Evolutionary conservation across 1,140 invertebrate genomes (phyloP), one percentile per base, ranked within the genome.

Genomic region (Rhagoletis zephyria): DNA sequence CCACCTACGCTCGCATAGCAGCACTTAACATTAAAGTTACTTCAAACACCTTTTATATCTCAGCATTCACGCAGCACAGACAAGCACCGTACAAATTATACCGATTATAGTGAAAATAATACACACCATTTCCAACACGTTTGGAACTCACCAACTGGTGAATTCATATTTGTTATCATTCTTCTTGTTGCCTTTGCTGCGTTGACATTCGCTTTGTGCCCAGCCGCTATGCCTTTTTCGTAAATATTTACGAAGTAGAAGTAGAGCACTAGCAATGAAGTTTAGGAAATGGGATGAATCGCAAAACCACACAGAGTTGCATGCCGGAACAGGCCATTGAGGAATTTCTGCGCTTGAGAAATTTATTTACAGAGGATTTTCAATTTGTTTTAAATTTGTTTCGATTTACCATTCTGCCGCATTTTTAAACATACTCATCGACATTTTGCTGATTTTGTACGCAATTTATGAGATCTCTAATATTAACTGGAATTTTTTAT

Each of bases 241-340:
- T 81, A 81, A 81, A 81, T 81, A 81, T 81, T 81, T 81, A 81
- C 74, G 74, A 81, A 81, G 1, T 5, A 59, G 48, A 30, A 30
- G 0, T 2, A 30, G 48, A 19, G 1, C 0, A 81, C n/a, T 81
- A 3, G 6, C 19, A 3, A 56, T 10, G n/a, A 81, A 81, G 4
- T n/a, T 7, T 81, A 3, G 5, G n/a, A 56, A 3, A 56, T 7
- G 30, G 61, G 30, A n/a, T 30, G 7, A 81, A 81, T 14, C 56
- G 16, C 10, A n/a, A n/a, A 0, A 45, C 10, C 6, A 9, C 1
- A 10, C 48, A 81, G 74, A 51, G 74, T 81, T 81, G 74, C 48
- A 51, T 56, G 12, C 67, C 4, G 1, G 16, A 63, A 48, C 56
- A 56, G 3, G 0, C 0, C 51, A 9, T 81, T 81, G 48, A 81